phyloP scores from a whole-genome alignment of 2,888 invertebrate species.

The Hydroisotoma schaefferi region DNA sequence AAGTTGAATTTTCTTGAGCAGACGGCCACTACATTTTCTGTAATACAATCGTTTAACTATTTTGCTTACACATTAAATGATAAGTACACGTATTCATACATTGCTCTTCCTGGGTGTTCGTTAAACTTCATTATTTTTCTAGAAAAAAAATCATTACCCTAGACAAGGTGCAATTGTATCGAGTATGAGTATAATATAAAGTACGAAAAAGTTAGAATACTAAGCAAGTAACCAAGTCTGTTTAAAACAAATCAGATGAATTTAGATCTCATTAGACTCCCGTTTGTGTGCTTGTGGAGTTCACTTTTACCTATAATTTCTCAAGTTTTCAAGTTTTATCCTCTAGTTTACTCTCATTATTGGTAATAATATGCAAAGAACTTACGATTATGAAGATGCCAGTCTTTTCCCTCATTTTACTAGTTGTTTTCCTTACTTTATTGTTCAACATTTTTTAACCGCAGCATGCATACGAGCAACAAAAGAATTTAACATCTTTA shows the following conservation, averaged over 20 bases:
- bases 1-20: no score
- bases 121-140: conserved; percentile 14
- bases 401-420: conserved; percentile 28
- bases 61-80: conserved; percentile 15
- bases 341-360: conserved; percentile 8
- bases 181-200: no score
- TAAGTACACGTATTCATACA: conserved; percentile 9
- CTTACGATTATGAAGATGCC: conserved; percentile 15
- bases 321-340: conserved; percentile 7
- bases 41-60: no score
- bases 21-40: no score
- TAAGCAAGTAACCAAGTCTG: background rate
- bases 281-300: conserved; percentile 13
- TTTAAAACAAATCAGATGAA: conserved; percentile 10
- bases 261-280: conserved; percentile 25
- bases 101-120: conserved; percentile 16
- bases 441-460: conserved; percentile 11
- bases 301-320: conserved; percentile 3
- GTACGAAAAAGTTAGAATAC: no score
- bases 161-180: background rate
- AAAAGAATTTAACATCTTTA: no score
- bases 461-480: no score
- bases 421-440: conserved; percentile 14
- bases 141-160: conserved; percentile 5
- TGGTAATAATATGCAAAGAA: conserved; percentile 15